Evolutionary conservation across 92 coral and sea anemone species (phyloP), one percentile per base, ranked within the genome.

Genomic region (Palythoa heliodiscus): DNA sequence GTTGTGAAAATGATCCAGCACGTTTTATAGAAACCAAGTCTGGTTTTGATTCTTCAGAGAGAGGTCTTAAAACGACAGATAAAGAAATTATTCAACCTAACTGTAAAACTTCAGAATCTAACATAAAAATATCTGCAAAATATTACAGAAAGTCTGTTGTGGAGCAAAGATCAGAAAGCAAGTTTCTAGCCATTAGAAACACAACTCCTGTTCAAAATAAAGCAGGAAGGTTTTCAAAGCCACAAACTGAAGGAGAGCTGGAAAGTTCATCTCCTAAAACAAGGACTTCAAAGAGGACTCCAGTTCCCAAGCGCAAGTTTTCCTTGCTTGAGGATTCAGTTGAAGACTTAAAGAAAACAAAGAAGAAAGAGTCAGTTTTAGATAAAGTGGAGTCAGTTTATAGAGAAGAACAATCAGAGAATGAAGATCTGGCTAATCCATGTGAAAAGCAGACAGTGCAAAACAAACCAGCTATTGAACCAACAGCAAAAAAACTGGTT

Each of bases 221-320:
- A 38, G 3, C 82, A 8, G 69, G 55, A 38, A 53, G 29, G 8
- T 6, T 43, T 25, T 17, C 24, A 76, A 17, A 14, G 38, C 39
- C 16, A 16, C 78, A 38, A 17, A 50, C 39, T 80, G 73, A 67
- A 66, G 83, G 68, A 61, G 73, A 63, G 20, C 9, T 11, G 7
- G 72, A 50, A 39, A 50, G 48, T 20, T 12, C 12, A 11, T 89
- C 94, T 11, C 90, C 93, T 13, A 92, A 87, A 86, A 89, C 92
- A 16, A 88, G 95, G 79, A 58, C 86, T 17, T 96, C 98, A 23
- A 89, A 93, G 38, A 88, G 96, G 75, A 96, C 98, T 38, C 98
- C 98, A 14, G 84, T 91, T 11, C 98, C 98, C 0, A 96, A 92
- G 73, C 91, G 93, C 39, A 91, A 89, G 16, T 94, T 96, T 90